Evolutionary conservation across 1,140 invertebrate species (phyloP).

Genomic region (Aphelinus atriplicis): DNA sequence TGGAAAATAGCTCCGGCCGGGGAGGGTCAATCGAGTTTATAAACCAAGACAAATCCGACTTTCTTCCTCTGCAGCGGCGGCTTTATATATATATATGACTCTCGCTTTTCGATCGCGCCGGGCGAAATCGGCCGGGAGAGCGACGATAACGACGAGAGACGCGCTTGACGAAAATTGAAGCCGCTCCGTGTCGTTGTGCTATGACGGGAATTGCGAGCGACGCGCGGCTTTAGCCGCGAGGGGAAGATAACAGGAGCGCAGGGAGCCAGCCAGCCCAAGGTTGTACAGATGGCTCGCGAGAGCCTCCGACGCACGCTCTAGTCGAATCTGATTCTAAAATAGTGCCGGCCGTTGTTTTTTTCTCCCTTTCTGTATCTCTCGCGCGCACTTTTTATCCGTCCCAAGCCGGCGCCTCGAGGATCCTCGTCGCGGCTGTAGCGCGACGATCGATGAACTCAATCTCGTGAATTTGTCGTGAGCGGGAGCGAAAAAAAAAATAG

Average conservation of each 20-base stretch:
- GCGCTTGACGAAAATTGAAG: conserved; percentile 67
- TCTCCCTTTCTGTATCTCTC: no score
- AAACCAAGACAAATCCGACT: conserved; percentile 62
- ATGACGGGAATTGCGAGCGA: conserved; percentile 63
- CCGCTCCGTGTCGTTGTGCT: conserved; percentile 52
- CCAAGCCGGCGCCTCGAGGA: no score
- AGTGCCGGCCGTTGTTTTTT: no score
- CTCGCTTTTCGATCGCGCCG: background rate
- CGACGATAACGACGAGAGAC: conserved; percentile 57
- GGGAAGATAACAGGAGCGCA: conserved; percentile 32
- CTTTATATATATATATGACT: background rate
- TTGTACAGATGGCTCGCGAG: background rate
- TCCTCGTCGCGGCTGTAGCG: no score
- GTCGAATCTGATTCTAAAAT: no score
- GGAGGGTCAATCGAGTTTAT: conserved; percentile 63
- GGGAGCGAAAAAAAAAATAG: no score
- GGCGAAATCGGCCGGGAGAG: conserved; percentile 20
- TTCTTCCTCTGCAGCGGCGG: background rate
- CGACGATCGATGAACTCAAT: no score
- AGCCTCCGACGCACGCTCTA: no score
- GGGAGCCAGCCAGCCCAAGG: background rate
- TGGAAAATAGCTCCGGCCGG: conserved; percentile 61
- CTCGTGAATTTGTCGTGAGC: no score
- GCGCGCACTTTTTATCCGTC: no score
- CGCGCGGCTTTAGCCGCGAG: conserved; percentile 54